These are phyloP conservation scores for Trichacis sp. DNA, from an alignment of 2,888 invertebrate genomes.

Conservation along the genomic window DNA sequence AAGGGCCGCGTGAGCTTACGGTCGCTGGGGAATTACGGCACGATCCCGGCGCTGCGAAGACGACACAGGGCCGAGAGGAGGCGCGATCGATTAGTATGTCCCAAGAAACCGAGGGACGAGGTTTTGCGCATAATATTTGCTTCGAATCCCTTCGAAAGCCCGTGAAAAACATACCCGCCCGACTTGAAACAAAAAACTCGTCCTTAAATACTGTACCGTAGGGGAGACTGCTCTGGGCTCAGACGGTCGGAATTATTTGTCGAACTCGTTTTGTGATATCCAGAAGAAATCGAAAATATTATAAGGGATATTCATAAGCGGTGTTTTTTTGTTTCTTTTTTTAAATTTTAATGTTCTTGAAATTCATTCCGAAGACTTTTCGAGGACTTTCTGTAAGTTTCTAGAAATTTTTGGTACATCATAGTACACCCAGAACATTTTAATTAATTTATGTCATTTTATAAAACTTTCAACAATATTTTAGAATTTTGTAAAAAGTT, in stretches of 20 bases:
- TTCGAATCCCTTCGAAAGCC: constrained; percentile 18
- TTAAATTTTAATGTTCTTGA: too few relatives aligned
- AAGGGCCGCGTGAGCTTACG: constrained; percentile 45
- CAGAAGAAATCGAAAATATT: neutral
- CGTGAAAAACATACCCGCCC: constrained; percentile 7
- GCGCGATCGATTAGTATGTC: constrained; percentile 37
- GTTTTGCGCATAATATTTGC: constrained; percentile 28
- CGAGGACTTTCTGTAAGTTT: too few relatives aligned
- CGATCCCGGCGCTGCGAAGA: constrained; percentile 37
- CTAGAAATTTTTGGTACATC: too few relatives aligned
- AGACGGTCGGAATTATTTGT: neutral
- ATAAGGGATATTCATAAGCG: too few relatives aligned
- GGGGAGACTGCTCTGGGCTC: neutral
- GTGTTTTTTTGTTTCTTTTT: too few relatives aligned
- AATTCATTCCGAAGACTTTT: too few relatives aligned
- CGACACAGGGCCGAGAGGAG: constrained; percentile 28
- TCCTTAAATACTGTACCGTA: neutral
- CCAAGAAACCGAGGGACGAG: constrained; percentile 32
- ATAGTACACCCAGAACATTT: too few relatives aligned
- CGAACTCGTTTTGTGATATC: too few relatives aligned
- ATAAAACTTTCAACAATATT: too few relatives aligned
- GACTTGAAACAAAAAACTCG: neutral
- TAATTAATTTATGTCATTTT: too few relatives aligned
- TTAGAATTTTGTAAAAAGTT: too few relatives aligned
- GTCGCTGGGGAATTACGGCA: constrained; percentile 42